Percentiles rank a stretch among this genome's conserved stretches.
phyloP scores from a whole-genome alignment of 2,888 invertebrate species.

The Calameuta idolon region DNA sequence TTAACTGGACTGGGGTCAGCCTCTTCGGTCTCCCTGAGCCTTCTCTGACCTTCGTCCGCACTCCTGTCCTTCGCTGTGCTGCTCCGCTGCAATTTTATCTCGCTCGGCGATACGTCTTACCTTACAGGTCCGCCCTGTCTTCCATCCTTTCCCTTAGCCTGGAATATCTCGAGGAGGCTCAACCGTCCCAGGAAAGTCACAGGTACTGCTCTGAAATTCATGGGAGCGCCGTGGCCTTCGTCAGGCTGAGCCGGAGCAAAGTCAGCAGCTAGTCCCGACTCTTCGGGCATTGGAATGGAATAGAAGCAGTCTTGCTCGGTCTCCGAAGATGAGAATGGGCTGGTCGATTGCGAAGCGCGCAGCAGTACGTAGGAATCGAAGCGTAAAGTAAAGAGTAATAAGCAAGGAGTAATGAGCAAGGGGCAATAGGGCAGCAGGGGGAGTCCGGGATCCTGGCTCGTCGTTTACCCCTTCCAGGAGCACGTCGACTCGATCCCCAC shows the following conservation, averaged over 20 bases:
- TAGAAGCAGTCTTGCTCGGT: not conserved
- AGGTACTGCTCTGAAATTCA: not conserved
- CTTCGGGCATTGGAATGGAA: not conserved
- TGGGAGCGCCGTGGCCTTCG: not conserved
- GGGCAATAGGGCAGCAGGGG: not conserved
- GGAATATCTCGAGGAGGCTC: no score
- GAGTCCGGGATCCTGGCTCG: not conserved
- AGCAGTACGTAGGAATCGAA: not conserved
- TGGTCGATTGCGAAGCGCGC: not conserved
- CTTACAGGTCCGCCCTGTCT: not conserved
- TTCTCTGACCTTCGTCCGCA: not conserved
- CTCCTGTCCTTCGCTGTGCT: not conserved
- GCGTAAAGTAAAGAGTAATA: not conserved
- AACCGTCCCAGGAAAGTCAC: no score
- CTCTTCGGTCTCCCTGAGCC: not conserved
- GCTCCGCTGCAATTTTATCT: not conserved
- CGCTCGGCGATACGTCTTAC: no score
- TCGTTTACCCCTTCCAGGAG: not conserved
- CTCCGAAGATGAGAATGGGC: not conserved
- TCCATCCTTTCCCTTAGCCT: not conserved
- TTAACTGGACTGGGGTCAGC: no score
- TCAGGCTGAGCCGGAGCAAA: not conserved
- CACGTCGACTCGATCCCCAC: constrained; percentile 6
- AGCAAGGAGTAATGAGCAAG: not conserved
- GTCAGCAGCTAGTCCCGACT: not conserved